Evolutionary conservation across 2,113 vertebrate species (phyloP).

Genomic region (Mohoua ochrocephala): DNA sequence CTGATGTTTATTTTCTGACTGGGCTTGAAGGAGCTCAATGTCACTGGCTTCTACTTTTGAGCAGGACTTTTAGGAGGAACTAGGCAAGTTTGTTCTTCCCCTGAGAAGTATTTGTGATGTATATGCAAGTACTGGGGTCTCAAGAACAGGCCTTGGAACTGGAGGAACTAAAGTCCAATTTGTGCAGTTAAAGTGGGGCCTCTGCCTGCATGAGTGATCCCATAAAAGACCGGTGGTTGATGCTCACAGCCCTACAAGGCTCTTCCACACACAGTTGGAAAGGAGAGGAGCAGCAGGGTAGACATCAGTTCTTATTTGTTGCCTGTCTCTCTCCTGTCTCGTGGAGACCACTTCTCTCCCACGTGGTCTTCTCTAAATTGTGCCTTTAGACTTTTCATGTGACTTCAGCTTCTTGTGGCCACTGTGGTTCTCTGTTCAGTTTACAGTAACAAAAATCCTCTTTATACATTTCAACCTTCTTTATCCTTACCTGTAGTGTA

Average conservation of each 20-base stretch:
- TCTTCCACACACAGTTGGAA: background rate
- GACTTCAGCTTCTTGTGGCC: background rate
- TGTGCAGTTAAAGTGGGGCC: background rate
- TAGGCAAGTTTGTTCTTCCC: background rate
- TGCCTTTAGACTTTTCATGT: background rate
- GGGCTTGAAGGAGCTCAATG: background rate
- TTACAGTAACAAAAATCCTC: background rate
- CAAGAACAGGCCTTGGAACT: background rate
- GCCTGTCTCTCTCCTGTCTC: background rate
- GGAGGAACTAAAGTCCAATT: background rate
- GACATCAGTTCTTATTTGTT: background rate
- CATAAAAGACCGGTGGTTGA: background rate
- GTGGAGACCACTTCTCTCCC: background rate
- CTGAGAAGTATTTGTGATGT: background rate
- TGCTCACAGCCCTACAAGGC: rapidly evolving
- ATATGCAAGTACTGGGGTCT: background rate
- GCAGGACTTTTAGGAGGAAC: background rate
- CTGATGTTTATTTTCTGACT: background rate
- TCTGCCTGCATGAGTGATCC: background rate
- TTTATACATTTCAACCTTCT: background rate
- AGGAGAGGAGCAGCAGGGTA: background rate
- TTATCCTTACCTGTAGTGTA: background rate
- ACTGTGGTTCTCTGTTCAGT: rapidly evolving
- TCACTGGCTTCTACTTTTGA: background rate
- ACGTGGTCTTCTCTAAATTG: background rate